Percentiles rank a stretch among this genome's conserved stretches.
Evolutionary conservation across 2,113 vertebrate species (phyloP).

Genomic region (Megatriorchis doriae): DNA sequence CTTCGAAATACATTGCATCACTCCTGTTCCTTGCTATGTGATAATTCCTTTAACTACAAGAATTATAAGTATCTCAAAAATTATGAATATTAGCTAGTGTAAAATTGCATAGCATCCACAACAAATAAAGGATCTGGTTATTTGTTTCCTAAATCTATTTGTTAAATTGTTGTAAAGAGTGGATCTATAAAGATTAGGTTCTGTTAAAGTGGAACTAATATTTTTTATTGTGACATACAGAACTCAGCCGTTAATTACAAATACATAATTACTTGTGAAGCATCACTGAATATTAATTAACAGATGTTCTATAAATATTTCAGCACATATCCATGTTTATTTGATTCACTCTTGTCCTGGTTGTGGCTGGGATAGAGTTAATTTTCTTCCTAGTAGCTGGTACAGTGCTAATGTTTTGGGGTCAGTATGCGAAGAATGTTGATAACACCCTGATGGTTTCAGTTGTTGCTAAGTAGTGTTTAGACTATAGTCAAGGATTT

Average conservation of each 20-base stretch:
- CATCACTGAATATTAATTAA: background rate
- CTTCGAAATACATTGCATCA: background rate
- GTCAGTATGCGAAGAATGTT: too few species aligned
- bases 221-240: background rate
- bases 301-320: background rate
- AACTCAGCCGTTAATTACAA: background rate
- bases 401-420: too few species aligned
- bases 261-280: background rate
- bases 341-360: background rate
- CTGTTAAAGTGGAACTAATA: background rate
- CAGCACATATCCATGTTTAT: background rate
- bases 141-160: background rate
- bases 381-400: too few species aligned
- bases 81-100: background rate
- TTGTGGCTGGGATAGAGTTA: too few species aligned
- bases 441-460: too few species aligned
- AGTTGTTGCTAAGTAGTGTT: too few species aligned
- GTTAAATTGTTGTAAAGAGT: background rate
- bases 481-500: too few species aligned
- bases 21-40: background rate
- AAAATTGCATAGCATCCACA: background rate
- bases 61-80: background rate
- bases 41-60: background rate
- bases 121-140: background rate
- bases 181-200: background rate